phyloP scores from a whole-genome alignment of 2,113 vertebrate species.

The Saimiri boliviensis region DNA sequence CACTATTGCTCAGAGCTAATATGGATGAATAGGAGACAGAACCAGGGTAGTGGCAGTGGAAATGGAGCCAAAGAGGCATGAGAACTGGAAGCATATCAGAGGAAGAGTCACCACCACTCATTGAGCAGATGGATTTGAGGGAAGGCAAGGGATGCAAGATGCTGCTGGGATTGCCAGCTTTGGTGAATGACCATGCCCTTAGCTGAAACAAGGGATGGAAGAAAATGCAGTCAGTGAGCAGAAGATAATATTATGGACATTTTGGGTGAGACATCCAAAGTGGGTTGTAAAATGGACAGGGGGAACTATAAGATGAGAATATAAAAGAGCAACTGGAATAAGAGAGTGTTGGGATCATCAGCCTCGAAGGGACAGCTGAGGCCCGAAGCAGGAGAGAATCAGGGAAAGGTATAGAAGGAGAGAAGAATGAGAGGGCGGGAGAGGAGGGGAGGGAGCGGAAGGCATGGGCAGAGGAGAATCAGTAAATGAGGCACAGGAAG shows the following conservation, averaged over 20 bases:
- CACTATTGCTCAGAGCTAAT: fast-evolving
- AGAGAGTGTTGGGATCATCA: background rate
- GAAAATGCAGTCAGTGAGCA: background rate
- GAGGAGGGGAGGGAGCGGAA: too few species aligned
- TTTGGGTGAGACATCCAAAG: background rate
- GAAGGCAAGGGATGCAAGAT: background rate
- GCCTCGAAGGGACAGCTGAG: too few species aligned
- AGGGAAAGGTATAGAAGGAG: background rate
- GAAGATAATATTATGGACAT: background rate
- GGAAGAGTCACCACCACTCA: background rate
- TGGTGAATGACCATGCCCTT: background rate
- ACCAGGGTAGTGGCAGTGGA: too few species aligned
- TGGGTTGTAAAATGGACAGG: background rate
- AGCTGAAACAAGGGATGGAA: background rate
- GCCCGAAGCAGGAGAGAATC: background rate
- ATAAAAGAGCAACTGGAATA: background rate
- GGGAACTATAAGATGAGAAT: background rate
- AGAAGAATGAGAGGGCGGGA: too few species aligned
- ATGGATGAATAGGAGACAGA: background rate
- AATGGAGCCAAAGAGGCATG: background rate
- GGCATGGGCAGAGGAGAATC: too few species aligned
- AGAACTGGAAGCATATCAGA: background rate
- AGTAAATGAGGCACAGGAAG: background rate
- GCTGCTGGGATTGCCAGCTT: too few species aligned
- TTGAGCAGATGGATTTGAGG: too few species aligned